A percentile compares a stretch with the other conserved stretches of the same genome.
Evolutionary conservation across 2,888 invertebrate species (phyloP).

Genomic region (Icerya purchasi): DNA sequence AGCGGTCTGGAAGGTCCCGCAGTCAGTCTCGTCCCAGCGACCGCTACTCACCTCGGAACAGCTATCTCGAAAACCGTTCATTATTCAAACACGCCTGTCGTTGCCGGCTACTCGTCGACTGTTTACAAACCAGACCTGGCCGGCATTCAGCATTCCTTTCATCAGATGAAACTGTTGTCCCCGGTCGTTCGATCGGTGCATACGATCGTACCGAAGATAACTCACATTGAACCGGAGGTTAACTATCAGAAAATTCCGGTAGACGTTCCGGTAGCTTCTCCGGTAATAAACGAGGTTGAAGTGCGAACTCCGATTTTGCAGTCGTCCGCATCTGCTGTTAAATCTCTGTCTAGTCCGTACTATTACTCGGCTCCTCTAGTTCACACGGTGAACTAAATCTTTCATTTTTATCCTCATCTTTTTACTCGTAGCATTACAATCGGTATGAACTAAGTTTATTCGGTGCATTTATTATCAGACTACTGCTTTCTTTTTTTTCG

Average conservation of each 20-base stretch:
- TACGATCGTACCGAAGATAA: conserved; percentile 24
- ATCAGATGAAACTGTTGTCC: conserved; percentile 1
- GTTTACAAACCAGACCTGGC: conserved; percentile 16
- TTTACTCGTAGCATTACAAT: too few species aligned
- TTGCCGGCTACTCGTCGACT: conserved; percentile 14
- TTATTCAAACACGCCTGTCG: conserved; percentile 20
- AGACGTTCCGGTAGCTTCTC: conserved; percentile 21
- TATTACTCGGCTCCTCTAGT: background rate
- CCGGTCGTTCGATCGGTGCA: conserved; percentile 23
- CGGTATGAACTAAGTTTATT: too few species aligned
- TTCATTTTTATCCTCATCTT: too few species aligned
- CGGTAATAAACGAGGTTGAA: conserved; percentile 20
- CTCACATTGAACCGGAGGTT: conserved; percentile 23
- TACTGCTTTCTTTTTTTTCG: too few species aligned
- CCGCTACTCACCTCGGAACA: conserved; percentile 19
- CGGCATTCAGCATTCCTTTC: conserved; percentile 4
- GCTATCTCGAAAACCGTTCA: conserved; percentile 22
- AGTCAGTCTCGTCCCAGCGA: background rate
- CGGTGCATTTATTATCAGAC: too few species aligned
- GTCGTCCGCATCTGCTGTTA: conserved; percentile 17
- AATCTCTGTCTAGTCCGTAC: background rate
- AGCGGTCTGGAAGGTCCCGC: background rate
- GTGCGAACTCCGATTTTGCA: conserved; percentile 19
- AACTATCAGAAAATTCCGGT: conserved; percentile 21
- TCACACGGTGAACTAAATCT: too few species aligned